A percentile compares a stretch with the other conserved stretches of the same genome.
Evolutionary conservation across 2,888 invertebrate species (phyloP).

Genomic region (Odontothrips loti): DNA sequence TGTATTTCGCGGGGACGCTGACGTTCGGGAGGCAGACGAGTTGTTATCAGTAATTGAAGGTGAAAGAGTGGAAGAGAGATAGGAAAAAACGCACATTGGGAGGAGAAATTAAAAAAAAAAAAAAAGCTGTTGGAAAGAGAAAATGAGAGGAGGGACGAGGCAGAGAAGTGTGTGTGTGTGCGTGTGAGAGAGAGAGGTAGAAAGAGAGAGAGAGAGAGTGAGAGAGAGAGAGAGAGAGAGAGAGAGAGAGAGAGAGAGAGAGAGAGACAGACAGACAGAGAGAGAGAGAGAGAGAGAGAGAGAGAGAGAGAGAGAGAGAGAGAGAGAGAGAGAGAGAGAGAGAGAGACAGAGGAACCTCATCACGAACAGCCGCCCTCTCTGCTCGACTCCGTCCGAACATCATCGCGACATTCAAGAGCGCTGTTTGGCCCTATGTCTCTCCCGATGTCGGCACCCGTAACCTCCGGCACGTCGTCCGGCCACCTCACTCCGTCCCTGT

Average conservation of each 20-base stretch:
- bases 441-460: not conserved
- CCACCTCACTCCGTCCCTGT: not conserved
- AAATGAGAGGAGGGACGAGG: constrained; percentile 16
- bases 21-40: no score
- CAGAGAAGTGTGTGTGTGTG: constrained; percentile 17
- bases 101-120: constrained; percentile 26
- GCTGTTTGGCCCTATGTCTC: not conserved
- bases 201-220: constrained; percentile 27
- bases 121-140: constrained; percentile 22
- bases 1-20: no score
- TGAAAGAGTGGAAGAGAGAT: not conserved
- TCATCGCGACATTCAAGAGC: constrained; percentile 6
- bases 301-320: constrained; percentile 27
- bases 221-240: constrained; percentile 28
- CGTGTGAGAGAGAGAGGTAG: constrained; percentile 20
- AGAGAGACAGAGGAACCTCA: not conserved
- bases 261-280: constrained; percentile 5
- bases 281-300: constrained; percentile 27
- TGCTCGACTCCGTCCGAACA: not conserved
- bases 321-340: constrained; percentile 25
- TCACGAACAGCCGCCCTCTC: not conserved
- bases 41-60: not conserved
- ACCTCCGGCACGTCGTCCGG: not conserved
- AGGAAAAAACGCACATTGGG: not conserved
- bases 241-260: not conserved